Conservation (phyloP, 1,140 invertebrate genomes). For the Rhopalosiphum maidis region DNA sequence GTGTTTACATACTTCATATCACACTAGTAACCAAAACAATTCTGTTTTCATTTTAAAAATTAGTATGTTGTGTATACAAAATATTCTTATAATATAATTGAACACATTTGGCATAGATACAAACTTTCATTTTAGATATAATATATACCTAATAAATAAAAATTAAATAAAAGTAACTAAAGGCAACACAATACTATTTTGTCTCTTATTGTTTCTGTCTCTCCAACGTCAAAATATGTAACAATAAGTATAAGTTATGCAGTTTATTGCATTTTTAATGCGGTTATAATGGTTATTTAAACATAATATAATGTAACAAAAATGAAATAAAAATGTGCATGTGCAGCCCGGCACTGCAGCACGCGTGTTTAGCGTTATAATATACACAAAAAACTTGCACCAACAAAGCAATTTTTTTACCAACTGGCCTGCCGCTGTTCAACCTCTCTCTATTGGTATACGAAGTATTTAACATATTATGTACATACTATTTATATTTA, state of each 20-base stretch:
- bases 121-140: too few relatives aligned
- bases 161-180: too few relatives aligned
- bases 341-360: neutral
- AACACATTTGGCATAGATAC: too few relatives aligned
- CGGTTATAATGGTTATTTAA: neutral
- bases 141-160: too few relatives aligned
- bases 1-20: too few relatives aligned
- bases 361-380: neutral
- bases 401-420: neutral
- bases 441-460: neutral
- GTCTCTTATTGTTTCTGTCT: too few relatives aligned
- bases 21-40: too few relatives aligned
- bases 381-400: neutral
- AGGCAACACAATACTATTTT: too few relatives aligned
- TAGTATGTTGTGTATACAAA: too few relatives aligned
- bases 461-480: neutral
- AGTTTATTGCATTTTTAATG: neutral
- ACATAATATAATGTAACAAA: neutral
- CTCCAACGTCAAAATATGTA: neutral
- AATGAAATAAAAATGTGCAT: slow-evolving; percentile 7
- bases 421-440: neutral
- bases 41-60: too few relatives aligned
- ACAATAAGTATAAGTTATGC: neutral
- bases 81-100: too few relatives aligned
- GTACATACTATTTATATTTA: neutral